Evolutionary conservation across 2,888 invertebrate genomes (phyloP).

Genomic region (Rapana venosa): DNA sequence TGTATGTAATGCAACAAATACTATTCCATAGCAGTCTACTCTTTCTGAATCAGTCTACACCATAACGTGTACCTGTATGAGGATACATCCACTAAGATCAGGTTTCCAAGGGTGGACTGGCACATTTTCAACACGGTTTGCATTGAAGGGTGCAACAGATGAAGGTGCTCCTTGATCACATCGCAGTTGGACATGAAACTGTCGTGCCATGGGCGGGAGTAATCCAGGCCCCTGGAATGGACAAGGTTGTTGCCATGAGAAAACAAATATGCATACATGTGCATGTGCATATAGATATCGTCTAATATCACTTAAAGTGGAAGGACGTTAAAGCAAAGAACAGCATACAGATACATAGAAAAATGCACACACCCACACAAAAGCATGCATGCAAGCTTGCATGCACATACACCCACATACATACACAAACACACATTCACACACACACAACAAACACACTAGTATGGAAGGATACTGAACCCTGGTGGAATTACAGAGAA

Average conservation of each 20-base stretch:
- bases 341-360: not conserved
- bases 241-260: no score
- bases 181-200: slow-evolving; percentile 67
- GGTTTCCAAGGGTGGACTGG: slow-evolving; percentile 73
- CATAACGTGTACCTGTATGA: slow-evolving; percentile 65
- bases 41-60: no score
- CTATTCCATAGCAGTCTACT: no score
- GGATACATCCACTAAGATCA: slow-evolving; percentile 74
- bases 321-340: not conserved
- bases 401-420: slow-evolving; percentile 9
- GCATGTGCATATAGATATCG: not conserved
- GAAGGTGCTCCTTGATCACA: slow-evolving; percentile 71
- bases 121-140: slow-evolving; percentile 76
- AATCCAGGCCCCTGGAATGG: slow-evolving; percentile 75
- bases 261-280: not conserved
- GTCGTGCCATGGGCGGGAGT: slow-evolving; percentile 77
- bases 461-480: no score
- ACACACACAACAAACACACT: slow-evolving; percentile 6
- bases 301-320: not conserved
- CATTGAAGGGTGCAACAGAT: slow-evolving; percentile 77
- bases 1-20: no score
- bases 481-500: no score
- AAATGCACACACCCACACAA: not conserved
- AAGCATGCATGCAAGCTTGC: not conserved
- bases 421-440: slow-evolving; percentile 9